Conservation (phyloP, 2,888 invertebrate species). For the Noctuana brunneofusca region DNA sequence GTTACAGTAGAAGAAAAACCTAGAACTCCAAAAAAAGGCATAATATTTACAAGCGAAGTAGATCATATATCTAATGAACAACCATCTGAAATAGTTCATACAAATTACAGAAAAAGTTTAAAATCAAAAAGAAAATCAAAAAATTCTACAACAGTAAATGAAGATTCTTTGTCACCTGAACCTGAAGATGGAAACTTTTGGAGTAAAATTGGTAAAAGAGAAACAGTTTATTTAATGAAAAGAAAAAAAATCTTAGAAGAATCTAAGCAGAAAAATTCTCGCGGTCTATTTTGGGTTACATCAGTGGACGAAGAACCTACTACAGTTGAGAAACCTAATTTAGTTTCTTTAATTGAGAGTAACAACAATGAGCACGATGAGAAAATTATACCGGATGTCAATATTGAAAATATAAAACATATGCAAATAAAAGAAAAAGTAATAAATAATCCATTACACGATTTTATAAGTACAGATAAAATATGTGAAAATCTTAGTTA, state of each 20-base stretch:
- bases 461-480: not conserved
- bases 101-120: constrained; percentile 38
- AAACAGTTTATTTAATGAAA: constrained; percentile 84
- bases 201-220: constrained; percentile 85
- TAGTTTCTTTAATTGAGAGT: not conserved
- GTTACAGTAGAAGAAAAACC: constrained; percentile 83
- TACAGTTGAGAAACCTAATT: not conserved
- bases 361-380: not conserved
- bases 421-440: not conserved
- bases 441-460: not conserved
- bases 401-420: not conserved
- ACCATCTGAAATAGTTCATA: constrained; percentile 35
- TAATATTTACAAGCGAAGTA: constrained; percentile 62
- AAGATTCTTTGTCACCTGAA: constrained; percentile 59
- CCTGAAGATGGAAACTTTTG: constrained; percentile 84
- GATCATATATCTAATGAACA: constrained; percentile 45
- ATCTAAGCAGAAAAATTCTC: constrained; percentile 61
- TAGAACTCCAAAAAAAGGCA: constrained; percentile 61
- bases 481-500: not conserved
- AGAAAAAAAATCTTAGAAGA: constrained; percentile 79
- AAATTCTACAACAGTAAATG: constrained; percentile 41
- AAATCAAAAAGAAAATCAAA: constrained; percentile 51
- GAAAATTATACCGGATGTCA: not conserved
- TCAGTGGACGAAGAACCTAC: constrained; percentile 45
- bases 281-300: constrained; percentile 67